These are phyloP conservation scores for Rhingia rostrata DNA, from an alignment of 2,888 invertebrate species.

Conservation along the genomic window DNA sequence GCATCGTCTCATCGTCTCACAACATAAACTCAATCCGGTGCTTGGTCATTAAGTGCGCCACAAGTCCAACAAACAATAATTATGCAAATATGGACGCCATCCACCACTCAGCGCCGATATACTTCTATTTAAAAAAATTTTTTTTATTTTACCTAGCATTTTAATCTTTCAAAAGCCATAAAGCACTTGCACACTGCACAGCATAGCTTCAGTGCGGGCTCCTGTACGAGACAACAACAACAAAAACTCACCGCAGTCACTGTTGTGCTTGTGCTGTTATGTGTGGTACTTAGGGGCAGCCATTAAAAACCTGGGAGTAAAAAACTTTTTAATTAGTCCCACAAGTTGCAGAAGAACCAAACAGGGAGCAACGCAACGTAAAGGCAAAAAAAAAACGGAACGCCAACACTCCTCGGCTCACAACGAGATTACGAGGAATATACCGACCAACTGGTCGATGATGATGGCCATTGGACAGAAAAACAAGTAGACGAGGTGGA, in stretches of 20 bases:
- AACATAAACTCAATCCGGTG: constrained; percentile 74
- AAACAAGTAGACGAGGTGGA: constrained; percentile 32
- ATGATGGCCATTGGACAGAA: constrained; percentile 58
- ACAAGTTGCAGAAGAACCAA: constrained; percentile 55
- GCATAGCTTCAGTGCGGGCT: constrained; percentile 3
- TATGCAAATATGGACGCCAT: constrained; percentile 66
- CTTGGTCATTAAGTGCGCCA: constrained; percentile 74
- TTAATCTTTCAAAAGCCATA: constrained; percentile 68
- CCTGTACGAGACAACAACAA: constrained; percentile 33
- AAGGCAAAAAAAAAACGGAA: constrained; percentile 3
- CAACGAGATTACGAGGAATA: constrained; percentile 16
- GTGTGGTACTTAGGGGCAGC: constrained; percentile 68
- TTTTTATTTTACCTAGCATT: constrained; percentile 54
- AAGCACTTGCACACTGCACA: constrained; percentile 63
- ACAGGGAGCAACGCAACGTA: background rate
- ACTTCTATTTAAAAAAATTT: constrained; percentile 4
- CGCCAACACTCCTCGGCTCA: constrained; percentile 13
- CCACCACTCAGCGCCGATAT: constrained; percentile 31
- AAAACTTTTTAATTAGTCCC: constrained; percentile 74
- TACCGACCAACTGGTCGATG: constrained; percentile 9
- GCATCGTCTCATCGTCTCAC: constrained; percentile 54
- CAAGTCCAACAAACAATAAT: constrained; percentile 74
- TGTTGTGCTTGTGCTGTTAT: constrained; percentile 58
- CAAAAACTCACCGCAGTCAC: constrained; percentile 52
- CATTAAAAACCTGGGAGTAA: constrained; percentile 64